Evolutionary conservation across 2,797 vertebrate genomes (phyloP).

Genomic region (Setipinna tenuifilis): DNA sequence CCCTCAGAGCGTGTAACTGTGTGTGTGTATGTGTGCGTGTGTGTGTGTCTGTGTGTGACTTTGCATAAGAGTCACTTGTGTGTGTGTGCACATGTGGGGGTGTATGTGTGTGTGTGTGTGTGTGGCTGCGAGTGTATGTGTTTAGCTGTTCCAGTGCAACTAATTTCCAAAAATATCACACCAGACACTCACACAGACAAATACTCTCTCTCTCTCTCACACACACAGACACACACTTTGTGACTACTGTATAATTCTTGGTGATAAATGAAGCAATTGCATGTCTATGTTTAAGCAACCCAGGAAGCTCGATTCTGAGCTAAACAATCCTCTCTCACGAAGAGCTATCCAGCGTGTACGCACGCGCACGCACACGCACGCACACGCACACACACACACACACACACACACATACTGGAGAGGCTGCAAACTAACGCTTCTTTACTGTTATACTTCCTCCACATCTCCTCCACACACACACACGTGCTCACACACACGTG

Average conservation of each 20-base stretch:
- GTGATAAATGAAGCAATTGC: constrained; percentile 52
- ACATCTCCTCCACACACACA: background rate
- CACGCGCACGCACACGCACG: constrained; percentile 19
- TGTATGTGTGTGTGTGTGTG: background rate
- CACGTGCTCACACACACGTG: background rate
- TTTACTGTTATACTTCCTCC: background rate
- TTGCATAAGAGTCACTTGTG: too few relatives aligned
- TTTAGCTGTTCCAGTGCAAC: constrained; percentile 52
- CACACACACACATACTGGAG: background rate
- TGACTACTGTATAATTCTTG: constrained; percentile 35
- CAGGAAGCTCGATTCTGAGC: constrained; percentile 28
- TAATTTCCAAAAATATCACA: constrained; percentile 42
- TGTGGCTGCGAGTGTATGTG: background rate
- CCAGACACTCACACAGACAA: background rate
- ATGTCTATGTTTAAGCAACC: constrained; percentile 39
- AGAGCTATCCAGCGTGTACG: background rate
- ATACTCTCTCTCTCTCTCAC: background rate
- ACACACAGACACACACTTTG: constrained; percentile 23
- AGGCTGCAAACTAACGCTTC: background rate
- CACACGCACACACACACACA: constrained; percentile 11
- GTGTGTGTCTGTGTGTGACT: background rate
- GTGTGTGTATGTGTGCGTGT: constrained; percentile 39
- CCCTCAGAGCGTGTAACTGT: constrained; percentile 35
- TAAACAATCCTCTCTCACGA: background rate
- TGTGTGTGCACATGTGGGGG: background rate